Percentiles rank a stretch among this genome's conserved stretches.
phyloP scores from a whole-genome alignment of 2,797 vertebrate species.

The Lates japonicus region DNA sequence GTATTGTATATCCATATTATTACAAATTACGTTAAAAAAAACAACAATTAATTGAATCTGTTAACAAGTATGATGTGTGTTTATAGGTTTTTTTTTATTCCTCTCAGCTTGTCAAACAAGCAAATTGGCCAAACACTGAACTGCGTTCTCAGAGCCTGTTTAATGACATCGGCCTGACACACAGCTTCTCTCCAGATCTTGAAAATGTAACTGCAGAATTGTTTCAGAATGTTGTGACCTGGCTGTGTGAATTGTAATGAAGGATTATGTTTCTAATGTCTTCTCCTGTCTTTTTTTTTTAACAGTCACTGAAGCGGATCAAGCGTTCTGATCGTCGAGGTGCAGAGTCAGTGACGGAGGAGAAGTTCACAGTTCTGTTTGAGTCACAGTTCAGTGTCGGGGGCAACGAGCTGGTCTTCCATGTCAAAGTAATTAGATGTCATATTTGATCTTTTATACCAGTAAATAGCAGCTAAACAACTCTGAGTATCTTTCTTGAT shows the following conservation, averaged over 20 bases:
- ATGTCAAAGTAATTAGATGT: slow-evolving; percentile 90
- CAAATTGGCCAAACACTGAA: neutral
- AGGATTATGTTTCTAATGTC: neutral
- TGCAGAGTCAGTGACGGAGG: slow-evolving; percentile 95
- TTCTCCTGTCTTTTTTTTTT: neutral
- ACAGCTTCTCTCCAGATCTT: neutral
- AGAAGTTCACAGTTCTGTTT: slow-evolving; percentile 97
- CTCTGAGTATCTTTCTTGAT: neutral
- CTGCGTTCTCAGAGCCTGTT: neutral
- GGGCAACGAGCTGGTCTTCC: slow-evolving; percentile 96
- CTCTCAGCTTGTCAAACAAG: neutral
- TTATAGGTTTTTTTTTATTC: neutral
- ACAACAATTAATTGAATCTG: too few relatives aligned
- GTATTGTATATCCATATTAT: too few relatives aligned
- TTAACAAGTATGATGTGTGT: neutral
- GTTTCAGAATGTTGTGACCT: neutral
- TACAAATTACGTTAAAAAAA: too few relatives aligned
- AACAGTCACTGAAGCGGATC: slow-evolving; percentile 94
- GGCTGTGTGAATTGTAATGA: neutral
- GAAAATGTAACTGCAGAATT: neutral
- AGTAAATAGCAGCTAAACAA: neutral
- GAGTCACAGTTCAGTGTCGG: slow-evolving; percentile 97
- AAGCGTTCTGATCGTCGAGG: slow-evolving; percentile 96
- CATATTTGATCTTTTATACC: neutral
- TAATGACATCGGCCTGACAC: neutral